Evolutionary conservation across 2,888 invertebrate genomes (phyloP).

Genomic region (Ornithoptera alexandrae): DNA sequence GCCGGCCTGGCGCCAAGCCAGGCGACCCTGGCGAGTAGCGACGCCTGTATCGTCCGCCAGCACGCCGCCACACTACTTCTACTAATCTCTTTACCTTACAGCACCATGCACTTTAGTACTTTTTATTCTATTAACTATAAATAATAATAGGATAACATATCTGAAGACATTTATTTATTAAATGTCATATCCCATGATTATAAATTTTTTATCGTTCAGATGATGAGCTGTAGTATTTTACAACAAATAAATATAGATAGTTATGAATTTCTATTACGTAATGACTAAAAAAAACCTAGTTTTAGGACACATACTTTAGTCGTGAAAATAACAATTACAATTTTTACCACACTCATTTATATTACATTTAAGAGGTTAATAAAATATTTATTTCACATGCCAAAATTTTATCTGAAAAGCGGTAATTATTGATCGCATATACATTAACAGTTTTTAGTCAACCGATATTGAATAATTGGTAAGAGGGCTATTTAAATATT

Average conservation of each 20-base stretch:
- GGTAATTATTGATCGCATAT: not conserved
- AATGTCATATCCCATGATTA: not conserved
- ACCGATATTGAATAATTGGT: too few species aligned
- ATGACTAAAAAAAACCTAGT: not conserved
- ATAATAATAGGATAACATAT: not conserved
- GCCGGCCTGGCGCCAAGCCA: constrained; percentile 79
- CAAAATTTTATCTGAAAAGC: not conserved
- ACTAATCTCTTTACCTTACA: constrained; percentile 34
- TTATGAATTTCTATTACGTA: not conserved
- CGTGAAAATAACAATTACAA: not conserved
- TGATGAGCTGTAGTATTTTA: not conserved
- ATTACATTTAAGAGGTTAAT: not conserved
- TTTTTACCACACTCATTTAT: not conserved
- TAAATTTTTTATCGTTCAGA: too few species aligned
- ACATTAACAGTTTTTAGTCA: too few species aligned
- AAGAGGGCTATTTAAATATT: too few species aligned
- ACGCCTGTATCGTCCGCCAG: constrained; percentile 59
- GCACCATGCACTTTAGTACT: not conserved
- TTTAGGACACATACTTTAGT: not conserved
- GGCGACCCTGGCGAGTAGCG: constrained; percentile 78
- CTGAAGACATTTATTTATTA: not conserved
- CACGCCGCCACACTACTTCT: constrained; percentile 56
- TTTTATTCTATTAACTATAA: not conserved
- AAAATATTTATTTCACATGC: not conserved
- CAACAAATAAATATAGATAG: not conserved